A percentile compares a stretch with the other conserved stretches of the same genome.
Evolutionary conservation across 2,888 invertebrate species (phyloP).

Genomic region (Polymixis lichenea): DNA sequence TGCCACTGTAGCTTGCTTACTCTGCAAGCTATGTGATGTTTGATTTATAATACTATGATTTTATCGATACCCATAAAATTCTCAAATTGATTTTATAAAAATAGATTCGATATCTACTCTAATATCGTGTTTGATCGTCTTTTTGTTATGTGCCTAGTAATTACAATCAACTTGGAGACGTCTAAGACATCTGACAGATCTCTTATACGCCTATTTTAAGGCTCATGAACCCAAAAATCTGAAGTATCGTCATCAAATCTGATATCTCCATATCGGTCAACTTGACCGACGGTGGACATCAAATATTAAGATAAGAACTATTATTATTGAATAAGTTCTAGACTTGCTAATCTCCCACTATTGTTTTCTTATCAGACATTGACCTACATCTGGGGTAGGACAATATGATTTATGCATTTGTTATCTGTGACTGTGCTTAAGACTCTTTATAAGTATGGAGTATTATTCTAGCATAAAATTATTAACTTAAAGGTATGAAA

Average conservation of each 20-base stretch:
- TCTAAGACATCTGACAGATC: not conserved
- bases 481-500: not conserved
- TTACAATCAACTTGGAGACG: too few relatives aligned
- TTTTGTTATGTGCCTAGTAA: too few relatives aligned
- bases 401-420: constrained; percentile 19
- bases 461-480: not conserved
- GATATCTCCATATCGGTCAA: not conserved
- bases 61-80: too few relatives aligned
- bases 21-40: too few relatives aligned
- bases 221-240: not conserved
- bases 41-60: too few relatives aligned
- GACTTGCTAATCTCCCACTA: constrained; percentile 28
- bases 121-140: too few relatives aligned
- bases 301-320: constrained; percentile 8
- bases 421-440: constrained; percentile 18
- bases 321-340: constrained; percentile 18
- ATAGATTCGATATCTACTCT: too few relatives aligned
- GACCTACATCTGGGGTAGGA: constrained; percentile 7
- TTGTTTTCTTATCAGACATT: constrained; percentile 35
- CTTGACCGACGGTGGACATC: not conserved
- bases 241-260: too few relatives aligned
- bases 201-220: not conserved
- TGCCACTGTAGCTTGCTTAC: too few relatives aligned
- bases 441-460: not conserved
- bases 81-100: too few relatives aligned